Conservation (phyloP, 2,797 vertebrate species). For the Alosa sapidissima region DNA sequence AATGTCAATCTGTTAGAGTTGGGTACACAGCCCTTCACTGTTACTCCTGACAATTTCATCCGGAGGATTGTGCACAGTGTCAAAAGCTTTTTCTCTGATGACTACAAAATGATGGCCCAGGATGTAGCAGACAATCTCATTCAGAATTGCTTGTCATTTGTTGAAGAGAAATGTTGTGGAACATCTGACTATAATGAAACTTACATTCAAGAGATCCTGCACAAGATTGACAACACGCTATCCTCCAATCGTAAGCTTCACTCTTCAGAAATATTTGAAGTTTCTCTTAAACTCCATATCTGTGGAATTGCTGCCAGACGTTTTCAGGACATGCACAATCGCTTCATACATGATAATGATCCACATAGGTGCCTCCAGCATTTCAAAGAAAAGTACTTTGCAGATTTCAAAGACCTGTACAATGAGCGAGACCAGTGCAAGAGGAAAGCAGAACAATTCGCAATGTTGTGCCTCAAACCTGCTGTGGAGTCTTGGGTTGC, state of each 20-base stretch:
- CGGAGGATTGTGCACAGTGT: fast-evolving
- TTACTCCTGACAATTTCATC: fast-evolving
- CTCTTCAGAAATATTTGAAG: slow-evolving; percentile 49
- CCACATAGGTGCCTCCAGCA: slow-evolving; percentile 48
- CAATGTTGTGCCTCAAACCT: slow-evolving; percentile 50
- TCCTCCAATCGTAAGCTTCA: neutral
- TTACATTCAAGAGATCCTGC: slow-evolving; percentile 61
- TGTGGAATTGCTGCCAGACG: slow-evolving; percentile 52
- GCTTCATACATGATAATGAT: slow-evolving; percentile 58
- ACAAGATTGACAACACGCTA: slow-evolving; percentile 53
- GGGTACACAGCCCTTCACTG: slow-evolving; percentile 27
- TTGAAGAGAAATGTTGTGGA: neutral
- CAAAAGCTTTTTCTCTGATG: fast-evolving
- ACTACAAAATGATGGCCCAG: slow-evolving; percentile 17
- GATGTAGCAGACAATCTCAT: slow-evolving; percentile 49
- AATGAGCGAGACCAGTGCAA: slow-evolving; percentile 58
- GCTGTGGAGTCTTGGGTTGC: slow-evolving; percentile 55
- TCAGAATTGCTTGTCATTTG: slow-evolving; percentile 24
- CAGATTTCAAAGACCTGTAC: slow-evolving; percentile 65
- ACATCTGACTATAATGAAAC: slow-evolving; percentile 60
- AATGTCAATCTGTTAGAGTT: fast-evolving
- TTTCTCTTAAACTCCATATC: slow-evolving; percentile 64
- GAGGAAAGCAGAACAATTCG: slow-evolving; percentile 67
- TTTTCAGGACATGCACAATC: slow-evolving; percentile 64
- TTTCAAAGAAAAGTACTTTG: slow-evolving; percentile 56